Evolutionary conservation across 2,113 vertebrate genomes (phyloP), one percentile per base, ranked within the genome.

Genomic region (Leucopsar rothschildi): DNA sequence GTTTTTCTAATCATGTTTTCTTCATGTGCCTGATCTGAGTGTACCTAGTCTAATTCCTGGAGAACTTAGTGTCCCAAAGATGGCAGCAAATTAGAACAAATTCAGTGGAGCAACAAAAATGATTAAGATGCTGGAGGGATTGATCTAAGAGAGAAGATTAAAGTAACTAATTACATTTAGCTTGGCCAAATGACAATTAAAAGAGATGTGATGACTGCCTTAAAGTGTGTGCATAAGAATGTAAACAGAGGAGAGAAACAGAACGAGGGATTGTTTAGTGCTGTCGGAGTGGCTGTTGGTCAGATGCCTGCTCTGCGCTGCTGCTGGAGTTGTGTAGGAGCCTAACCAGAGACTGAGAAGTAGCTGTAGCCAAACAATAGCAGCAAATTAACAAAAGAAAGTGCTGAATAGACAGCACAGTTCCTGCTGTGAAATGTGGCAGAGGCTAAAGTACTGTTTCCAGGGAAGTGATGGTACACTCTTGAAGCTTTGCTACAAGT

Each of bases 141-240:
- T 94, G 95, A 97, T 95, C 87, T 91, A 59, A 96, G 82, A 92
- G 75, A 87, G 79, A 93, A 93, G 95, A 96, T 96, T 96, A 94
- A 95, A 93, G 88, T 93, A 94, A 96, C 93, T 97, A 96, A 96
- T 96, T 97, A 96, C 95, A 92, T 96, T 97, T 96, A 95, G 77
- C 88, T 96, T 95, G 96, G 92, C 95, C 80, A 96, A 94, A 96
- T 94, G 93, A 96, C 93, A 94, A 86, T 92, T 95, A 71, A 92
- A 81, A 92, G 64, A 90, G 86, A 96, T 88, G 88, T 90, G 93
- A 86, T 92, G 93, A 94, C 82, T 92, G 90, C 85, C 76, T 92
- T 84, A 84, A 96, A 96, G 42, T 94, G 76, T 92, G 57, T 81
- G 61, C 91, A 96, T 88, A 90, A 88, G 88, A 90, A 92, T 79